Evolutionary conservation across 2,113 vertebrate species (phyloP).

Genomic region (Channa maculata): DNA sequence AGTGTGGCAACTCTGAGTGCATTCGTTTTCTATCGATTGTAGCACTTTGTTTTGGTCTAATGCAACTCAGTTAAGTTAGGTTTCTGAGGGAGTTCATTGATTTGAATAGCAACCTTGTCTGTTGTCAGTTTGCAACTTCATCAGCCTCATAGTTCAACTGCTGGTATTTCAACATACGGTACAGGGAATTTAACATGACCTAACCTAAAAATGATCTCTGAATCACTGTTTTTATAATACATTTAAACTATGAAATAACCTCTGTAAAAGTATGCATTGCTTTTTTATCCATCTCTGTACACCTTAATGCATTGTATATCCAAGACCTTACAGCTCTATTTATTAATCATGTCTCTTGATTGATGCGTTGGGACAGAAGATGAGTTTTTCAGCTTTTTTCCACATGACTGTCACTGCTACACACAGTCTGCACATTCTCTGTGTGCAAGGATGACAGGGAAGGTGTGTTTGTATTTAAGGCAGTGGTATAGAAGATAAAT

Average conservation of each 20-base stretch:
- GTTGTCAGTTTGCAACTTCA: slow-evolving; percentile 41
- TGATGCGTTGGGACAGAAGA: slow-evolving; percentile 24
- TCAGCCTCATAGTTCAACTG: slow-evolving; percentile 7
- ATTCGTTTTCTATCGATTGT: slow-evolving; percentile 66
- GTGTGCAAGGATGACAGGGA: neutral
- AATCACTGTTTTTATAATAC: neutral
- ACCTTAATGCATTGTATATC: slow-evolving; percentile 20
- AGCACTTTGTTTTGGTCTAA: slow-evolving; percentile 48
- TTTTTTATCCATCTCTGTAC: slow-evolving; percentile 8
- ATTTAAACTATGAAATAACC: too few relatives aligned
- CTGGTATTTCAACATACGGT: neutral
- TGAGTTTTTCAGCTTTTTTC: slow-evolving; percentile 19
- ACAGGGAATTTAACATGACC: neutral
- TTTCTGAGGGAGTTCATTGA: slow-evolving; percentile 51
- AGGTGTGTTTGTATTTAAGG: slow-evolving; percentile 29
- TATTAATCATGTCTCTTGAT: slow-evolving; percentile 31
- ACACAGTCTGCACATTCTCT: neutral
- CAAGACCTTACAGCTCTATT: slow-evolving; percentile 24
- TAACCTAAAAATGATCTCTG: neutral
- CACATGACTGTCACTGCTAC: slow-evolving; percentile 6
- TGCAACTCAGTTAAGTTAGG: slow-evolving; percentile 52
- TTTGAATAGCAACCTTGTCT: slow-evolving; percentile 44
- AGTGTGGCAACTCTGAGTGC: slow-evolving; percentile 38
- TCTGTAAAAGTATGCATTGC: neutral
- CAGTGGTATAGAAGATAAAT: slow-evolving; percentile 6